Conservation (phyloP, 64 coral and sea anemone species). For the Anthopleura sola region DNA sequence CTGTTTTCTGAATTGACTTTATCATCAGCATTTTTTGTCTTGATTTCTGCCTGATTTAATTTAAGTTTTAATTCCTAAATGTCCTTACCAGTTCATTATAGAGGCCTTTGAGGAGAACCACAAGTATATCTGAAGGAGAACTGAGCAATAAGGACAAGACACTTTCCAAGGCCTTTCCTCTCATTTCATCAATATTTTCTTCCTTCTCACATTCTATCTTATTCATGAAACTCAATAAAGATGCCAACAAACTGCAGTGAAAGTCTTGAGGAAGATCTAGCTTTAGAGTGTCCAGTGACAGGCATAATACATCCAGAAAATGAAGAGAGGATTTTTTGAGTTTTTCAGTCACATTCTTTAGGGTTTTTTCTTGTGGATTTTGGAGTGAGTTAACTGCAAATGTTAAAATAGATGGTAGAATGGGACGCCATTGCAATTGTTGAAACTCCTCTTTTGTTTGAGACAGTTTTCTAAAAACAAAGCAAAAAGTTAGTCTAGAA, state of each 20-base stretch:
- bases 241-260: constrained; percentile 24
- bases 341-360: background rate
- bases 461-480: constrained; percentile 5
- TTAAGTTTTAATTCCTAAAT: too few relatives aligned
- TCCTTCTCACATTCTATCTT: background rate
- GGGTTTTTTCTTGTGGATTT: background rate
- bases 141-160: constrained; percentile 31
- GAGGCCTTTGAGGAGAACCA: constrained; percentile 24
- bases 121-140: constrained; percentile 16
- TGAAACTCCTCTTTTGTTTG: constrained; percentile 13
- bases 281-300: constrained; percentile 13
- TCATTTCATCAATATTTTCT: constrained; percentile 4
- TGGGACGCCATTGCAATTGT: background rate
- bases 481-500: background rate
- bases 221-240: constrained; percentile 19
- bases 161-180: background rate
- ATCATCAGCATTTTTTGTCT: too few relatives aligned
- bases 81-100: constrained; percentile 38
- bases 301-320: constrained; percentile 27
- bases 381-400: background rate
- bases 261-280: constrained; percentile 30
- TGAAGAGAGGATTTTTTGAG: constrained; percentile 22
- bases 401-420: background rate
- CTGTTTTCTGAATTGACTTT: too few relatives aligned
- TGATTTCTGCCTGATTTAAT: too few relatives aligned